Base-by-base conservation (phyloP, 2,888 invertebrate species). In the Sepioteuthis lessoniana region DNA sequence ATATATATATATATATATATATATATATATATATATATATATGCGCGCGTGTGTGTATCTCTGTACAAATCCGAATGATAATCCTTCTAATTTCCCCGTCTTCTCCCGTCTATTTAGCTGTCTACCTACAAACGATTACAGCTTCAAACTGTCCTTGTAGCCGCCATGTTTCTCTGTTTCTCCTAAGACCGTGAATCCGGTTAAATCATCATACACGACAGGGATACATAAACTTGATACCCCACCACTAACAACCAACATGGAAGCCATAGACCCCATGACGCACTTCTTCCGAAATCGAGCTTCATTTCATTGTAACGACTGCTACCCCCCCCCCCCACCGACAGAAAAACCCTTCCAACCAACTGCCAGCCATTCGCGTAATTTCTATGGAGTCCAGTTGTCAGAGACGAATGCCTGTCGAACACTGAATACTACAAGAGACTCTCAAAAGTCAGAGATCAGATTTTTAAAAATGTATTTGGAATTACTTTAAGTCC, bases 191-290 rank as follows among this genome's bases (percentile, higher is more conserved):
- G 16, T 76, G 19, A n/a, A 8, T 76, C 19, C 25, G 16, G 76
- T 35, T n/a, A 76, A n/a, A 76, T 76, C 76, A 76, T 76, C n/a
- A 35, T 35, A 76, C 76, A 35, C 76, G 76, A n/a, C 76, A 76
- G n/a, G n/a, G n/a, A 76, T 76, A 76, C 76, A 76, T 76, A 76
- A 76, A 76, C 76, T 76, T 76, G 76, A 76, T 76, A 76, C 76
- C 76, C 76, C 76, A 16, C 76, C 76, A 16, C n/a, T 35, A 76
- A n/a, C n/a, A 76, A 76, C 76, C n/a, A 76, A 19, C 76, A n/a
- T 35, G 76, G 76, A n/a, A 76, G 76, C 76, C n/a, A 76, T 76
- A 76, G 76, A 76, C 76, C 76, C 76, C 76, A 76, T 76, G 76
- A 76, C 76, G 76, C 76, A 35, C n/a, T 35, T 76, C 76, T n/a